These are phyloP conservation scores for Chrysodeixis includens DNA, from an alignment of 2,888 invertebrate species.

Conservation along the genomic window DNA sequence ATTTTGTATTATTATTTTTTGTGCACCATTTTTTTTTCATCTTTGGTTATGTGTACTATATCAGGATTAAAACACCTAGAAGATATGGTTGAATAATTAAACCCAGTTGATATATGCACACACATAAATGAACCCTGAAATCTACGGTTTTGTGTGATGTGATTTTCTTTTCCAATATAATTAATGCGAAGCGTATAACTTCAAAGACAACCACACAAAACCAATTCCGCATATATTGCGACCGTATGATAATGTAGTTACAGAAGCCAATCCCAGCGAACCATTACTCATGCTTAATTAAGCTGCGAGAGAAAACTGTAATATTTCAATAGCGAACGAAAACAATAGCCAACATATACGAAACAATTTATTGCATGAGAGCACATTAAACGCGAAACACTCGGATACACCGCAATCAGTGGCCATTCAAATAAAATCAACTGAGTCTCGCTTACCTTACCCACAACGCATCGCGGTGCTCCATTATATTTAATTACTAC, in stretches of 20 bases:
- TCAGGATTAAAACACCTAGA: too few species aligned
- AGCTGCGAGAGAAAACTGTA: constrained; percentile 1
- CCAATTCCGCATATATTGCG: neutral
- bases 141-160: too few species aligned
- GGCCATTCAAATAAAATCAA: constrained; percentile 36
- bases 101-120: too few species aligned
- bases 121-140: too few species aligned
- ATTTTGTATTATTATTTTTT: too few species aligned
- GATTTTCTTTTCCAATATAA: too few species aligned
- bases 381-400: constrained; percentile 8
- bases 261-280: neutral
- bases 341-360: constrained; percentile 21
- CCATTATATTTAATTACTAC: constrained; percentile 12
- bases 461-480: constrained; percentile 11
- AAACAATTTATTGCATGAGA: constrained; percentile 10
- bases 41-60: too few species aligned
- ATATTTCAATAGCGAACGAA: constrained; percentile 5
- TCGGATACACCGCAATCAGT: constrained; percentile 6
- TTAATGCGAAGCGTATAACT: neutral
- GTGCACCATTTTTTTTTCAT: too few species aligned
- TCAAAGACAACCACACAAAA: neutral
- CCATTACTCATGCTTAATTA: constrained; percentile 6
- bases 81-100: too few species aligned
- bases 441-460: constrained; percentile 13
- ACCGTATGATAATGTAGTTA: neutral